phyloP scores from a whole-genome alignment of 2,113 vertebrate species.

The Canis aureus region DNA sequence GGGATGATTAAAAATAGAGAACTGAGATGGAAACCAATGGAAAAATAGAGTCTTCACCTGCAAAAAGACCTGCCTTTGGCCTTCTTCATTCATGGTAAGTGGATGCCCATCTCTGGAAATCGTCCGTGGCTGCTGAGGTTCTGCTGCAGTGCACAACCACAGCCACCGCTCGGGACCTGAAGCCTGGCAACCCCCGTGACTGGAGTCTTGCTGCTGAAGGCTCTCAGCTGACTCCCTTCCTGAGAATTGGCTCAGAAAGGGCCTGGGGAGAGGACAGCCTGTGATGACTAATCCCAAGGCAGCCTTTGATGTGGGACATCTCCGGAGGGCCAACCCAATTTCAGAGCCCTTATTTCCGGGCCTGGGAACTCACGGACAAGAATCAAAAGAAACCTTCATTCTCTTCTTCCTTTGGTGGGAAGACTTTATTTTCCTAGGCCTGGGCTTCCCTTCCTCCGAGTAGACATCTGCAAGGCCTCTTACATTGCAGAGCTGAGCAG shows the following conservation, averaged over 20 bases:
- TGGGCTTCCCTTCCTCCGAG: not conserved
- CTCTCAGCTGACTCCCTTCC: not conserved
- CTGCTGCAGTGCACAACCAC: accelerated
- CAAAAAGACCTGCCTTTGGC: not conserved
- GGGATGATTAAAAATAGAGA: not conserved
- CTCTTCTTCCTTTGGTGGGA: not conserved
- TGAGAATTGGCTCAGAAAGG: not conserved
- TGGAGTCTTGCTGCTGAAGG: not conserved
- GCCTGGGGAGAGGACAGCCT: not conserved
- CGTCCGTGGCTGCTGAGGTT: not conserved
- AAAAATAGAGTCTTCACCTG: not conserved
- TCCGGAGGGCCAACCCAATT: not conserved
- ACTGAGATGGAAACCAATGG: not conserved
- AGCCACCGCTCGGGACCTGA: too few relatives aligned
- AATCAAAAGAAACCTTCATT: not conserved
- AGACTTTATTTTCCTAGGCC: not conserved
- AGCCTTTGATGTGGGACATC: not conserved
- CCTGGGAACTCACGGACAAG: not conserved
- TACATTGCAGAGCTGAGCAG: not conserved
- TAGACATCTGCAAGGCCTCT: not conserved
- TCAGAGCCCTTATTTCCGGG: not conserved
- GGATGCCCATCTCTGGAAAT: not conserved
- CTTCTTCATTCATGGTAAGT: not conserved
- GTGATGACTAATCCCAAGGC: accelerated
- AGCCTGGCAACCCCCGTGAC: accelerated